Base-by-base conservation (phyloP, 1,140 invertebrate species). In the Hycleus phaleratus region DNA sequence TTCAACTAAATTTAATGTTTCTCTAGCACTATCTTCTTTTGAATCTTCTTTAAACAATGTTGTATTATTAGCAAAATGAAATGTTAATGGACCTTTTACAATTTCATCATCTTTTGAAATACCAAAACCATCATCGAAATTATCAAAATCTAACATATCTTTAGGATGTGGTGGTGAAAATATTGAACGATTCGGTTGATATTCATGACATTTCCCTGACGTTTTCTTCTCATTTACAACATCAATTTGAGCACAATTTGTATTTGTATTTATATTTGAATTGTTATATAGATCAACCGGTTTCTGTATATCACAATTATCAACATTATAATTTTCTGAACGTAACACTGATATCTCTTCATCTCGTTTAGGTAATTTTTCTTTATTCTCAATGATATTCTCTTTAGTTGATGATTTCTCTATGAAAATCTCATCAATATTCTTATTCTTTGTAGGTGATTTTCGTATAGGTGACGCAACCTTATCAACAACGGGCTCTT, bases 1-100 rank as follows among this genome's bases (percentile, higher is more conserved):
- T 61, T 90, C 86, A 6, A 91, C 87, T 11, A 91, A 72, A 75
- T 89, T 85, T 26, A 87, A 71, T 1, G 88, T 90, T 74, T 88
- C 88, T 43, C 85, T 74, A 0, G 85, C 85, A 65, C 79, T 84
- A 56, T 86, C 83, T 59, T 86, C 88, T 70, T 88, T 88, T n/a
- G 84, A 83, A 68, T 89, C 87, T 65, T 88, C 86, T 67, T 87
- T 86, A 60, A 86, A 84, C 56, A 86, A 78, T n/a, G 79, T 78
- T 44, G 78, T 76, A 45, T 77, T 77, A 60, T 74, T 74, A 5
- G 32, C 32, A 25, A 85, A 84, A n/a, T 82, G 82, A 59, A 86
- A 85, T 1, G 82, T 75, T 12, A 87, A 75, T 1, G 85, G 81
- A 1, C 75, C 60, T 73, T 79, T 79, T 58, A 78, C 74, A 9